Evolutionary conservation across 2,888 invertebrate species (phyloP), one percentile per base, ranked within the genome.

Genomic region (Lymantria dispar): DNA sequence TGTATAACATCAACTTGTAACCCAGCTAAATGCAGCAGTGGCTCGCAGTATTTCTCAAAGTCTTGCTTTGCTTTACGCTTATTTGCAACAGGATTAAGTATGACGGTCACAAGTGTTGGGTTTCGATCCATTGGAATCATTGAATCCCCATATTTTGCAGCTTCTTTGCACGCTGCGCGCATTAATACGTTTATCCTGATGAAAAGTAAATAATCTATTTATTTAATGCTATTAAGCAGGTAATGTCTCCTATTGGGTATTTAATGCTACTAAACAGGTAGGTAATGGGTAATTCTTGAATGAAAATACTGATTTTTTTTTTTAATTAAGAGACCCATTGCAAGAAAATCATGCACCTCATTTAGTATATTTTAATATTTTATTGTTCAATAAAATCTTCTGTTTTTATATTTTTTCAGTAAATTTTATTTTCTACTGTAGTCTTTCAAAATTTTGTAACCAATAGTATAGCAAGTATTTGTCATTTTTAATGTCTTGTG

Each of bases 21-120:
- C 22, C 99, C 99, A 48, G 98, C 97, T 52, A 98, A 91, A 85
- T 98, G 95, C n/a, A 99, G 86, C 11, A 99, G 89, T 0, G 99
- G 99, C 53, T 97, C 98, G 72, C 97, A 98, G 80, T 97, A 98
- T 73, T 96, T 96, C 76, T 97, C 96, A 89, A 96, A 98, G 67
- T 95, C 92, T 43, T 92, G 86, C 51, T 92, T 87, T 0, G 94
- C 93, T 59, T 92, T 93, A 90, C 96, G 94, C 76, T 95, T 95
- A 68, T 96, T 96, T 0, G 98, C 97, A 15, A 95, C 96, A 14
- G 98, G 98, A 89, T 98, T 98, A 47, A 98, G 88, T 68, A 98
- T 95, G 0, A 99, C 96, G 0, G 98, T 96, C 0, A 98, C 91
- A 59, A 94, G 94, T 56, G 95, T 94, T 0, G 96, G 95, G 61